Evolutionary conservation across 2,888 invertebrate species (phyloP), one percentile per base, ranked within the genome.

Genomic region (Thymelicus sylvestris): DNA sequence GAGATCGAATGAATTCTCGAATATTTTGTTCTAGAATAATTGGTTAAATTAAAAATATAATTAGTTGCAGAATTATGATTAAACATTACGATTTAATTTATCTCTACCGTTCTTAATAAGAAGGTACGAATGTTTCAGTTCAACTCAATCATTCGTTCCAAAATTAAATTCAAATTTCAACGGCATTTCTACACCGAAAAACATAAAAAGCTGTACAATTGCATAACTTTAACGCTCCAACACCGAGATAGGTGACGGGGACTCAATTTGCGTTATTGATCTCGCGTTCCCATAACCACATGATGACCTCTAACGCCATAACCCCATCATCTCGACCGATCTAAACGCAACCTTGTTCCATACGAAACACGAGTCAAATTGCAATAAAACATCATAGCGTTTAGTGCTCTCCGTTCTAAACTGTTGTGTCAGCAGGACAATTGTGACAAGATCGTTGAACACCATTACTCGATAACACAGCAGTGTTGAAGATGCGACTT

Each of bases 261-360:
- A 83, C 85, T 80, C 87, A 83, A 86, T 86, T 86, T 82, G 81
- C 82, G 76, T 81, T 89, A 89, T 89, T 86, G 89, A 88, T 88
- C 85, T 79, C 73, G 72, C 74, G 73, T 76, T 74, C 76, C 74
- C 77, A 73, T 74, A 78, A 76, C 76, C 81, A 75, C 77, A 68
- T n/a, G 12, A 15, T 63, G 15, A 44, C 31, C 52, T 31, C 62
- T n/a, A 55, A 6, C 41, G 24, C 52, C 52, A 19, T 47, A 68
- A 48, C 67, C 6, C 62, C n/a, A 44, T 44, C 7, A 12, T 6
- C 24, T 6, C 47, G 19, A 6, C 13, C 6, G 52, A 52, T 24
- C 61, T 6, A 61, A 61, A 52, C 5, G 50, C 48, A 61, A 61
- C 67, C 55, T 7, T 67, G 47, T 61, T 41, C 24, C 39, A 6